Evolutionary conservation across 2,888 invertebrate genomes (phyloP), one percentile per base, ranked within the genome.

Genomic region (Glyphotaelius pellucidus): DNA sequence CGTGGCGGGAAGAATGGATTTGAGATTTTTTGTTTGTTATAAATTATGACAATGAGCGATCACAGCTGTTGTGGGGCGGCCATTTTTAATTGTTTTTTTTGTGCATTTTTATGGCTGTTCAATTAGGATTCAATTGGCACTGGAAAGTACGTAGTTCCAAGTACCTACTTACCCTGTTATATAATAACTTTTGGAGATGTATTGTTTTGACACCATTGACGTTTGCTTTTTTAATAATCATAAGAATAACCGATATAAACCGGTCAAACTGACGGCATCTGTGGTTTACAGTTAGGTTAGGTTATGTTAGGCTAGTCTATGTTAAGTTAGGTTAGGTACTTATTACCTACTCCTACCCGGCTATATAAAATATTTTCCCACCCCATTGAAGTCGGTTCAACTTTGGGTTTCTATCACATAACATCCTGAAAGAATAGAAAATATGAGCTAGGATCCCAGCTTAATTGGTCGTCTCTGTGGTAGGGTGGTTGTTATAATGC

Each of bases 21-120:
- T 90, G 52, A 86, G 84, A 67, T 38, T 90, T 90, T 90, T 90
- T 79, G 52, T 84, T 90, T 89, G 67, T 38, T 85, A 90, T 92
- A 92, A 90, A 90, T 92, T 92, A 90, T 92, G 90, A n/a, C 81
- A 90, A 89, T 89, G 83, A 89, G 67, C 90, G 89, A 67, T 67
- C 67, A 67, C 67, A 67, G 89, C 90, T 89, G 89, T 90, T 85
- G 38, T 32, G 79, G 79, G 90, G 92, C 85, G 89, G 90, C 92
- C 92, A 92, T 92, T 90, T 92, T 92, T 81, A 52, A 67, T 42
- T 86, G 25, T 67, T 67, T 47, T 38, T 38, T 67, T 67, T 67
- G 67, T 67, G 67, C n/a, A 87, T 87, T 86, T 79, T 85, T 79
- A 89, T 79, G 89, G 80, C 89, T 79, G 52, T 89, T 89, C 25